These are phyloP conservation scores for Plumapathes pennacea DNA, from an alignment of 92 coral and sea anemone species.

Conservation along the genomic window DNA sequence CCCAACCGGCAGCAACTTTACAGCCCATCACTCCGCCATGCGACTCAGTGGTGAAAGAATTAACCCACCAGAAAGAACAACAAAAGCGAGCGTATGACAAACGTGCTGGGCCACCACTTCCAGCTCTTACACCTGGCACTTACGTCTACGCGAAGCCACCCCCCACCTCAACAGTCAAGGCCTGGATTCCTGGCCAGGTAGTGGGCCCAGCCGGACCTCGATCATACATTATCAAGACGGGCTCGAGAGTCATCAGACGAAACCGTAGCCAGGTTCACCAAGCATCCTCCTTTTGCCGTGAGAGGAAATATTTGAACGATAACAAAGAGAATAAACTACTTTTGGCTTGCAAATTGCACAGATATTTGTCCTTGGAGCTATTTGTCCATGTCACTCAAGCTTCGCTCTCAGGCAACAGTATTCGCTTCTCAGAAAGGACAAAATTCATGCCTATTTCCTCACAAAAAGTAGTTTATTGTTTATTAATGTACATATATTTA, in stretches of 20 bases:
- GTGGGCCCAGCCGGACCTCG: constrained; percentile 38
- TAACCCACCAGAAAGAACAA: constrained; percentile 15
- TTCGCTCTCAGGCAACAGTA: too few relatives aligned
- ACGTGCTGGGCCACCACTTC: constrained; percentile 34
- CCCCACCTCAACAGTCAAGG: constrained; percentile 35
- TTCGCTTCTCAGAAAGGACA: background rate
- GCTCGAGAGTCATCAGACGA: constrained; percentile 7
- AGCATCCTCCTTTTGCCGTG: too few relatives aligned
- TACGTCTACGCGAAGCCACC: constrained; percentile 56
- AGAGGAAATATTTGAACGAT: too few relatives aligned
- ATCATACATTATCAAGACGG: constrained; percentile 41
- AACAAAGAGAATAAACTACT: too few relatives aligned
- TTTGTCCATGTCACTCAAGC: too few relatives aligned
- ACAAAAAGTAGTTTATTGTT: too few relatives aligned
- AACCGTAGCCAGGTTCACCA: constrained; percentile 14
- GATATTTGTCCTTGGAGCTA: too few relatives aligned
- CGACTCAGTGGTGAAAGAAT: constrained; percentile 29
- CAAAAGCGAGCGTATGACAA: constrained; percentile 54
- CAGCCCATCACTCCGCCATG: constrained; percentile 31
- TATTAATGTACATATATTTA: constrained; percentile 12
- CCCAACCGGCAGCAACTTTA: constrained; percentile 16
- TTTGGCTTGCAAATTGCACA: too few relatives aligned
- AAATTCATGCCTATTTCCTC: background rate
- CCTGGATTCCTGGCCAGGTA: constrained; percentile 41
- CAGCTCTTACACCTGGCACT: constrained; percentile 19